Percentiles rank a stretch among this genome's conserved stretches.
Evolutionary conservation across 2,888 invertebrate species (phyloP).

Genomic region (Sinohyriopsis cumingii): DNA sequence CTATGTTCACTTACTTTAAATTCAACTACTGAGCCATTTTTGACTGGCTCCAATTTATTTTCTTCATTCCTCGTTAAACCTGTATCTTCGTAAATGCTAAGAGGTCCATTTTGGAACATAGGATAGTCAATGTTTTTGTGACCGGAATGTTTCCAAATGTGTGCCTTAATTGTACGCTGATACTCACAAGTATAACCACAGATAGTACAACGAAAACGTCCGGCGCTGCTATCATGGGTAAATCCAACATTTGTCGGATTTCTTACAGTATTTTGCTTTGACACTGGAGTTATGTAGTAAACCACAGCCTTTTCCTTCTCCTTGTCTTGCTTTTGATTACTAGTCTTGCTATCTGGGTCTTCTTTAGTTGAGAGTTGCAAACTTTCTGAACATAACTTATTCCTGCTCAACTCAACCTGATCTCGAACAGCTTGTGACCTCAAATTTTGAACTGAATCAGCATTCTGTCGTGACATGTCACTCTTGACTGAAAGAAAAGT

Average conservation of each 20-base stretch:
- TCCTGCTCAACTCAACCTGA: too few species aligned
- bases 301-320: conserved; percentile 17
- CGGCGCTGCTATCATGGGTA: conserved; percentile 52
- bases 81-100: conserved; percentile 65
- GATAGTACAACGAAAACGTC: conserved; percentile 64
- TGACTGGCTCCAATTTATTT: background rate
- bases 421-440: too few species aligned
- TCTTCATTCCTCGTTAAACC: conserved; percentile 2
- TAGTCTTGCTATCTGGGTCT: too few species aligned
- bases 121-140: conserved; percentile 69
- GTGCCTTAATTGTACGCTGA: conserved; percentile 69
- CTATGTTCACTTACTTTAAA: too few species aligned
- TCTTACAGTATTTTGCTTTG: conserved; percentile 33
- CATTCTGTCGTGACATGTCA: too few species aligned
- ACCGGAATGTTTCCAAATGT: conserved; percentile 71
- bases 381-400: too few species aligned
- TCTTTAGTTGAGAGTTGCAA: too few species aligned
- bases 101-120: conserved; percentile 69
- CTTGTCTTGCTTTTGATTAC: background rate
- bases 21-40: too few species aligned
- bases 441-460: too few species aligned
- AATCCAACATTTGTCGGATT: conserved; percentile 38
- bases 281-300: conserved; percentile 32
- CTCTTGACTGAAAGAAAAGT: too few species aligned
- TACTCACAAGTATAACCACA: conserved; percentile 69